Conservation (phyloP, 2,797 vertebrate species). For the Lacerta viridis region DNA sequence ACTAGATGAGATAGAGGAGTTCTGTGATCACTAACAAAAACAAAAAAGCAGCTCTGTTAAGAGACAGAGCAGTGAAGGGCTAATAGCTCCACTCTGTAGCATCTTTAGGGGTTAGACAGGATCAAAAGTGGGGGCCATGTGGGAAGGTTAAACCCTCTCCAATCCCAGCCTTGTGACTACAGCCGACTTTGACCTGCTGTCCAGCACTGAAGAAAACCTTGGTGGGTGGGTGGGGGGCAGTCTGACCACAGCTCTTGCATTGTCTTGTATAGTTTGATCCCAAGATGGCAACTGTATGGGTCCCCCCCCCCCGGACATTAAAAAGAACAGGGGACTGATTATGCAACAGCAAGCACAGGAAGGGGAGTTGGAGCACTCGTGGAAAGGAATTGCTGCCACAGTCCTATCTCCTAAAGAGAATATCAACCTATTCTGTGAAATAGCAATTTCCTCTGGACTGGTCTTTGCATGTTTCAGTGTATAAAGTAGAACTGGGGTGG, state of each 20-base stretch:
- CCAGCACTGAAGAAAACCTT: too few relatives aligned
- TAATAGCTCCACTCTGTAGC: too few relatives aligned
- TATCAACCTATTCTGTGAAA: neutral
- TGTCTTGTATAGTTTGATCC: neutral
- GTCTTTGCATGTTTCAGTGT: neutral
- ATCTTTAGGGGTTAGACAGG: too few relatives aligned
- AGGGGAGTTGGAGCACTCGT: neutral
- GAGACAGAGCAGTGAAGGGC: too few relatives aligned
- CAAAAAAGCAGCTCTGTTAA: too few relatives aligned
- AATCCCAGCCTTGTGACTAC: too few relatives aligned
- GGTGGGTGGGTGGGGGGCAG: too few relatives aligned
- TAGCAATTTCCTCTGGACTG: neutral
- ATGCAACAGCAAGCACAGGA: neutral
- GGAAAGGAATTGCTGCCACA: neutral
- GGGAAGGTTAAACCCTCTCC: too few relatives aligned
- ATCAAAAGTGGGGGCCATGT: too few relatives aligned
- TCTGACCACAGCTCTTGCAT: neutral
- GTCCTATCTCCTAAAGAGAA: neutral
- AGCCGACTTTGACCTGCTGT: too few relatives aligned
- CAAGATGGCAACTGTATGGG: neutral
- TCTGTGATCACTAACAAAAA: too few relatives aligned
- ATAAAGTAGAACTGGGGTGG: neutral
- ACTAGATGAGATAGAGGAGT: too few relatives aligned
- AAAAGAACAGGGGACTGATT: neutral
- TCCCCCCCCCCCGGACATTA: neutral